Conservation (phyloP, 2,797 vertebrate genomes). For the Semotilus atromaculatus region DNA sequence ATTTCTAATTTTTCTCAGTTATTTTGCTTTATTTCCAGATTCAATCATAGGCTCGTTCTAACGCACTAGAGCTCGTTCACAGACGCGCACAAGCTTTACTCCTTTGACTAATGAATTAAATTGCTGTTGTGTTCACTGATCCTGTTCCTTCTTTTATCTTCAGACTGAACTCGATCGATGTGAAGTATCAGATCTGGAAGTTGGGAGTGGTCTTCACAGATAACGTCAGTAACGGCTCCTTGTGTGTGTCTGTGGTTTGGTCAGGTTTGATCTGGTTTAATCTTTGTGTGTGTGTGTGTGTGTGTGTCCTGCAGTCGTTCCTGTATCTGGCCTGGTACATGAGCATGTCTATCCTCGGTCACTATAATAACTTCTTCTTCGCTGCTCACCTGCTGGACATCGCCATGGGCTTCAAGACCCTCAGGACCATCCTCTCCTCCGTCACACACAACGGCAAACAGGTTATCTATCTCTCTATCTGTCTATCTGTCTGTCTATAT, state of each 20-base stretch:
- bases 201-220: conserved; percentile 97
- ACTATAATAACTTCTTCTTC: conserved; percentile 99
- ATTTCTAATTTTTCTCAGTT: too few species aligned
- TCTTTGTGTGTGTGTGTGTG: too few species aligned
- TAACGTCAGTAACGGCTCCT: conserved; percentile 82
- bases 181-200: conserved; percentile 98
- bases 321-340: conserved; percentile 98
- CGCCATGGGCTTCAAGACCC: conserved; percentile 98
- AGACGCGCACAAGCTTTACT: too few species aligned
- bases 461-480: conserved; percentile 63
- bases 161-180: conserved; percentile 93
- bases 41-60: accelerated
- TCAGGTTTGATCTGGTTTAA: conserved; percentile 12
- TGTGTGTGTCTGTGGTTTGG: background rate
- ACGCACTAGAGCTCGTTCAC: too few species aligned
- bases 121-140: background rate
- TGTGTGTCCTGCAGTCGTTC: conserved; percentile 83
- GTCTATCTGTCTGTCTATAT: too few species aligned
- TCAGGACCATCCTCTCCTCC: conserved; percentile 96
- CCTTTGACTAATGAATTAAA: too few species aligned
- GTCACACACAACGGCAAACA: conserved; percentile 99
- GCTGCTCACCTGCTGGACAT: conserved; percentile 97
- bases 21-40: too few species aligned
- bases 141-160: background rate
- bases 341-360: conserved; percentile 97